Evolutionary conservation across 2,888 invertebrate species (phyloP).

Genomic region (Luffia ferchaultella): DNA sequence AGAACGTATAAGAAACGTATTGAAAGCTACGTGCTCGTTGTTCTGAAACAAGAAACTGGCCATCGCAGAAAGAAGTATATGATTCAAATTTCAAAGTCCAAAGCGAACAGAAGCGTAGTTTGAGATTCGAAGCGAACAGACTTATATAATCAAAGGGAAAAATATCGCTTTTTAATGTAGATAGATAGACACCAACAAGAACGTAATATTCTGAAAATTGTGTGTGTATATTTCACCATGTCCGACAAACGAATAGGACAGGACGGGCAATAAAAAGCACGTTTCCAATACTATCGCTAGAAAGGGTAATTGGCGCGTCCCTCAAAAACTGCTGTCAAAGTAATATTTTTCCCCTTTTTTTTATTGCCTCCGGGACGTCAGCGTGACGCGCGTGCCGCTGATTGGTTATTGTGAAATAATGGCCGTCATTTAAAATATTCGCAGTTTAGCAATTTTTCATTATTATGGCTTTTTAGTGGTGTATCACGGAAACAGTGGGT

Average conservation of each 20-base stretch:
- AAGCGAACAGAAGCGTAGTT: background rate
- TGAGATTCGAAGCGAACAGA: background rate
- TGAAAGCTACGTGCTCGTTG: too few species aligned
- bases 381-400: constrained; percentile 50
- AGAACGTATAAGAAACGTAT: too few species aligned
- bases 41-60: too few species aligned
- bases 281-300: constrained; percentile 4
- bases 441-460: background rate
- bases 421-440: constrained; percentile 30
- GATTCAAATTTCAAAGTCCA: background rate
- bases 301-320: constrained; percentile 33
- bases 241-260: background rate
- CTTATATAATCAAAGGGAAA: background rate
- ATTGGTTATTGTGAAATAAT: constrained; percentile 60
- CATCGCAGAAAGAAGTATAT: background rate
- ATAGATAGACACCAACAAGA: too few species aligned
- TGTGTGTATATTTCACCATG: too few species aligned
- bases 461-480: too few species aligned
- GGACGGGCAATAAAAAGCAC: background rate
- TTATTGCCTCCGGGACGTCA: constrained; percentile 35
- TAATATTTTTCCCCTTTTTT: constrained; percentile 27
- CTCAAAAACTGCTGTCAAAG: constrained; percentile 30
- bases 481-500: too few species aligned
- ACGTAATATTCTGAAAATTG: too few species aligned
- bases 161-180: background rate